phyloP scores from a whole-genome alignment of 2,797 vertebrate genomes.

The Anguilla megastoma region DNA sequence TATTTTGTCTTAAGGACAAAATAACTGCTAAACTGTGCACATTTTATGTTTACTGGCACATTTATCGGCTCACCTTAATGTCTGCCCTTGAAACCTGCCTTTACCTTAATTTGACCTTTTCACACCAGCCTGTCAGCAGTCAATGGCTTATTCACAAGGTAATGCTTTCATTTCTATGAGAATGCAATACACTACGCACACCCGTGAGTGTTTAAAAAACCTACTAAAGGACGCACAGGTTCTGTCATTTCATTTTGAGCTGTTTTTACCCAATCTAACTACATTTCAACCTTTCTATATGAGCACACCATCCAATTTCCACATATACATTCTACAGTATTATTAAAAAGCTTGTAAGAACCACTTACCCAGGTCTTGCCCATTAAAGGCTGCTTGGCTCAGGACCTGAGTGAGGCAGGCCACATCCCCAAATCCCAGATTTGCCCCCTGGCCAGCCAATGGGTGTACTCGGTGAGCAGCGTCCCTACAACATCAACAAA shows the following conservation, averaged over 20 bases:
- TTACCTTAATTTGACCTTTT: neutral
- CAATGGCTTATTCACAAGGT: neutral
- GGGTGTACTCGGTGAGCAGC: slow-evolving; percentile 97
- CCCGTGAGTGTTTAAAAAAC: neutral
- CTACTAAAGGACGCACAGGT: neutral
- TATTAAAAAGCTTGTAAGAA: slow-evolving; percentile 61
- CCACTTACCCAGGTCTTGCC: slow-evolving; percentile 89
- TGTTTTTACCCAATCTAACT: neutral
- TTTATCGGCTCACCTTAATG: neutral
- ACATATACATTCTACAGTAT: slow-evolving; percentile 48
- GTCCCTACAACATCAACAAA: slow-evolving; percentile 76
- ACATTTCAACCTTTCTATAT: neutral
- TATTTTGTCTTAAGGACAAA: too few relatives aligned
- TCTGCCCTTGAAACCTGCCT: neutral
- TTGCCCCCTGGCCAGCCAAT: slow-evolving; percentile 94
- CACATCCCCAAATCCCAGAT: slow-evolving; percentile 96
- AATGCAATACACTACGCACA: neutral
- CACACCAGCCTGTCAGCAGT: neutral
- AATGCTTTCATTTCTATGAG: neutral
- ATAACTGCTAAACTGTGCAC: neutral
- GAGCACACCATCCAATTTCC: neutral
- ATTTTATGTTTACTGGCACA: neutral
- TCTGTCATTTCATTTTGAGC: neutral
- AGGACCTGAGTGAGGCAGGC: slow-evolving; percentile 82
- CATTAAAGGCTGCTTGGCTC: slow-evolving; percentile 89